A percentile compares a stretch with the other conserved stretches of the same genome.
These are phyloP conservation scores for Parthenolecanium corni DNA, from an alignment of 2,888 invertebrate species.

Conservation along the genomic window DNA sequence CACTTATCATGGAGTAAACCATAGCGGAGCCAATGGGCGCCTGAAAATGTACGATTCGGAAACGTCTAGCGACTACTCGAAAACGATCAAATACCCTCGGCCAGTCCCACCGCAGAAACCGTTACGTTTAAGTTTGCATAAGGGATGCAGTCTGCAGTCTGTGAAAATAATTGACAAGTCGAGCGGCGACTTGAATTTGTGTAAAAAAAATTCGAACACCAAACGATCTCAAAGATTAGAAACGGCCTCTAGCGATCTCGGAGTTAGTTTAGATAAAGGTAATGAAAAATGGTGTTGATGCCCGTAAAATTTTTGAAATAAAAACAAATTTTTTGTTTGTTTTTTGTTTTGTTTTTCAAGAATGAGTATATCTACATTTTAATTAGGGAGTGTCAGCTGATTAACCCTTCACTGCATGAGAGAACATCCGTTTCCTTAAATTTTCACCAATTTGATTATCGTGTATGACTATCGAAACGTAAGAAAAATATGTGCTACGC, in stretches of 20 bases:
- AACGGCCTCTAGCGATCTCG: neutral
- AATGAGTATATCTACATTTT: too few relatives aligned
- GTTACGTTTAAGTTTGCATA: constrained; percentile 62
- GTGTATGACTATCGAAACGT: too few relatives aligned
- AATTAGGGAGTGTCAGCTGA: too few relatives aligned
- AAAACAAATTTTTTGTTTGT: too few relatives aligned
- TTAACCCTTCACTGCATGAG: too few relatives aligned
- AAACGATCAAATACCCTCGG: constrained; percentile 19
- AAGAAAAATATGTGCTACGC: too few relatives aligned
- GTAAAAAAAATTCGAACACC: neutral
- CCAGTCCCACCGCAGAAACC: constrained; percentile 80
- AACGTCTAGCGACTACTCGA: constrained; percentile 13
- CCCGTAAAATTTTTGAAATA: neutral
- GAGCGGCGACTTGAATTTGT: neutral
- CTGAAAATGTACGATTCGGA: constrained; percentile 25
- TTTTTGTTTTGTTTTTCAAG: too few relatives aligned
- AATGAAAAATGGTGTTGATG: constrained; percentile 13
- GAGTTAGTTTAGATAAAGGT: neutral
- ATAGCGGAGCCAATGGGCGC: neutral
- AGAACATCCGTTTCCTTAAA: too few relatives aligned
- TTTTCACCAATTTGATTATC: too few relatives aligned
- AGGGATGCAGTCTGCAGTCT: constrained; percentile 20
- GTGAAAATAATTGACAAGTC: constrained; percentile 22
- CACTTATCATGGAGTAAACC: constrained; percentile 15
- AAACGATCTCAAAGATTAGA: constrained; percentile 5